Percentiles rank a stretch among this genome's conserved stretches.
Conservation (phyloP, 2,113 vertebrate genomes). For the Catharus bicknelli region DNA sequence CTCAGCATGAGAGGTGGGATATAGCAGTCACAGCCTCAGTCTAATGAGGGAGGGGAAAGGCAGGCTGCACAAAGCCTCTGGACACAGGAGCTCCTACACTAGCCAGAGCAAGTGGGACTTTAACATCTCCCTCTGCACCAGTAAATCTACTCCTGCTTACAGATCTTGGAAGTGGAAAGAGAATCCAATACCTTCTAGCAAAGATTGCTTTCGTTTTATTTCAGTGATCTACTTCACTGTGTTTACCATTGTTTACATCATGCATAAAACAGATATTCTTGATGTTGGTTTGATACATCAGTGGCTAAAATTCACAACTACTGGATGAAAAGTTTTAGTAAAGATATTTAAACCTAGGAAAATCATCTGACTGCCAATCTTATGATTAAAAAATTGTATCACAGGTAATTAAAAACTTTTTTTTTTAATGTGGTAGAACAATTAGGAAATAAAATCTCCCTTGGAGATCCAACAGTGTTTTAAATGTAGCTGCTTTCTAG, state of each 20-base stretch:
- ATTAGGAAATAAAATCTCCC: slow-evolving; percentile 36
- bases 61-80: not conserved
- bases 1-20: not conserved
- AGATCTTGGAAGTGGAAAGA: not conserved
- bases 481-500: not conserved
- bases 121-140: not conserved
- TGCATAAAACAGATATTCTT: not conserved
- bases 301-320: not conserved
- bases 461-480: not conserved
- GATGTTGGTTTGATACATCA: not conserved
- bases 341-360: not conserved
- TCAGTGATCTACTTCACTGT: not conserved
- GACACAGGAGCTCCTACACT: not conserved
- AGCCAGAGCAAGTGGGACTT: not conserved
- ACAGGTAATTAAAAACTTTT: slow-evolving; percentile 4
- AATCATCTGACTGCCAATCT: not conserved
- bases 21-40: not conserved
- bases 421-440: slow-evolving; percentile 14
- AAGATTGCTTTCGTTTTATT: not conserved
- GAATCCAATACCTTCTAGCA: not conserved
- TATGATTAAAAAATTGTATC: not conserved
- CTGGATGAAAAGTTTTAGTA: not conserved
- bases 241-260: not conserved
- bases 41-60: accelerated
- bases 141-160: not conserved